Evolutionary conservation across 2,888 invertebrate species (phyloP).

Genomic region (Chouioia cunea): DNA sequence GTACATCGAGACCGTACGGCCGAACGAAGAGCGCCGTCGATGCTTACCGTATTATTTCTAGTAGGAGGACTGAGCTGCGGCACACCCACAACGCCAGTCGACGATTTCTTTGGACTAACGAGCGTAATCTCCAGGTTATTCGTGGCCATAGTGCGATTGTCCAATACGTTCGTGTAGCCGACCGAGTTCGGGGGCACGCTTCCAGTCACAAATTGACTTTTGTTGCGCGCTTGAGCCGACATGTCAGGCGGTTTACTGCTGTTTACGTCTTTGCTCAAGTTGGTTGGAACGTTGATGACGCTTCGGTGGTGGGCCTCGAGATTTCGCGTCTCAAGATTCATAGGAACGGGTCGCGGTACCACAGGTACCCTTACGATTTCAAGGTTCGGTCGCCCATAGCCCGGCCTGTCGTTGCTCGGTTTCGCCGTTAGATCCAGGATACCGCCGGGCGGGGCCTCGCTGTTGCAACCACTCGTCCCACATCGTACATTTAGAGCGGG

Average conservation of each 20-base stretch:
- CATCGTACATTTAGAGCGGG: conserved; percentile 10
- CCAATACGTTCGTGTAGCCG: conserved; percentile 60
- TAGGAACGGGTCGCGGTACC: conserved; percentile 64
- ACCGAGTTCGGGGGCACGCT: background rate
- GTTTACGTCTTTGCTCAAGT: conserved; percentile 40
- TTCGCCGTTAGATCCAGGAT: conserved; percentile 77
- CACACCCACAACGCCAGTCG: conserved; percentile 19
- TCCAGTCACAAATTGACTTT: conserved; percentile 21
- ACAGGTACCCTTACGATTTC: conserved; percentile 75
- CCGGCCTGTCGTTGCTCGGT: conserved; percentile 51
- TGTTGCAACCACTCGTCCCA: background rate
- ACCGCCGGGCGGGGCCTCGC: conserved; percentile 59
- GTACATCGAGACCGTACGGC: too few relatives aligned
- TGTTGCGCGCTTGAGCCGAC: conserved; percentile 47
- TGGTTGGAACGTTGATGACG: background rate
- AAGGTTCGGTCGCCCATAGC: conserved; percentile 63
- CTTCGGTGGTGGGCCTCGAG: conserved; percentile 52
- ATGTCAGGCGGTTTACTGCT: conserved; percentile 51
- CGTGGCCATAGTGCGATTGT: conserved; percentile 72
- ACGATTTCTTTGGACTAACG: conserved; percentile 70
- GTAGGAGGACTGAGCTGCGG: conserved; percentile 51
- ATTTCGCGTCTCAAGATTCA: conserved; percentile 70
- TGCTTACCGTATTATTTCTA: conserved; percentile 48
- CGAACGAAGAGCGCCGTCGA: too few relatives aligned
- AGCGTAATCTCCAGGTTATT: conserved; percentile 80